Evolutionary conservation across 2,113 vertebrate species (phyloP), one percentile per base, ranked within the genome.

Genomic region (Glaucomys volans): DNA sequence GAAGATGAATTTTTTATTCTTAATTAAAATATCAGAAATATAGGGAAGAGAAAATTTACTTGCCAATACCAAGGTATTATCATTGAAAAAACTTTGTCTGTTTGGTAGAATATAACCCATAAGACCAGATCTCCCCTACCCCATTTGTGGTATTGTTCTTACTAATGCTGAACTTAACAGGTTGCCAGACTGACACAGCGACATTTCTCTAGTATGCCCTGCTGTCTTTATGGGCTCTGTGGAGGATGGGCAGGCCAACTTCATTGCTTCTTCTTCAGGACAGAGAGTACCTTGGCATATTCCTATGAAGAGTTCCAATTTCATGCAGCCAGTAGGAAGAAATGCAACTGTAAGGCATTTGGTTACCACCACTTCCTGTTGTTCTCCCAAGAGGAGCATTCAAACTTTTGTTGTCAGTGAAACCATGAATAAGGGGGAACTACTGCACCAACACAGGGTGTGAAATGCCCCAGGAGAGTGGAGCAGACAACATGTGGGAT

Each of bases 11-110:
- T 91, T 91, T 80, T 64, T 72, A 71, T 79, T 80, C 37, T 67
- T n/a, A 94, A 74, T n/a, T 86, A 47, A 72, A 71, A 74, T 81
- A 79, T 17, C 66, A 85, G 28, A 80, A 86, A 92, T 74, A 62
- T 32, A 67, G 57, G 64, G 28, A 20, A 95, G 62, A 67, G 16
- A 13, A 37, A 90, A 24, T 24, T 54, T 79, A 47, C 57, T 79
- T 90, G 42, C 35, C 7, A 93, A 35, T 28, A 87, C 12, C 26
- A 82, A 67, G 28, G 28, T 57, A 57, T 72, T 52, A 76, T 24
- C n/a, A 66, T 28, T 86, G 13, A 52, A 24, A 52, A 35, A 14
- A 13, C 4, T 66, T 74, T 67, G 57, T 24, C 22, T 67, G 4
- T 66, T 57, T 85, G 72, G 40, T 57, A 50, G 47, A 74, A 5